Percentiles rank a stretch among this genome's conserved stretches.
Conservation (phyloP, 2,797 vertebrate species). For the Dendrocincla fuliginosa region DNA sequence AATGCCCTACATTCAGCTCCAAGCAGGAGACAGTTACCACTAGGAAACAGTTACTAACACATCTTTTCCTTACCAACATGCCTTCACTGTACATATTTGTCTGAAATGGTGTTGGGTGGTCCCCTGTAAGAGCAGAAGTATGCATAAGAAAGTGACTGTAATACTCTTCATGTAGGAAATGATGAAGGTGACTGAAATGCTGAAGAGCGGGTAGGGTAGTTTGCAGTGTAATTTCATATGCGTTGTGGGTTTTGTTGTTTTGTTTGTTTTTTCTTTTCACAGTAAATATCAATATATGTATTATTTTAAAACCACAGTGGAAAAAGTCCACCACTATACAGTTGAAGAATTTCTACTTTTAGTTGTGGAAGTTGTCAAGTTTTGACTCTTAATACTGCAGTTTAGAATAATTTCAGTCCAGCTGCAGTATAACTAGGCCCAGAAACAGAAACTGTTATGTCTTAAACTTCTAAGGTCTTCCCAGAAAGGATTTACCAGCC, state of each 20-base stretch:
- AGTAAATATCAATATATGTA: background rate
- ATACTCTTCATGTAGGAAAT: background rate
- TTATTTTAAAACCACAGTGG: background rate
- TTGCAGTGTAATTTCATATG: background rate
- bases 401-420: background rate
- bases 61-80: background rate
- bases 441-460: background rate
- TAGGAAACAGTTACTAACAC: background rate
- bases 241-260: background rate
- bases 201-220: background rate
- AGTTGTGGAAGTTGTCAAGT: background rate
- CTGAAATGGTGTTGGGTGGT: background rate
- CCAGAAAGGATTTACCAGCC: background rate
- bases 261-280: background rate
- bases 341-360: background rate
- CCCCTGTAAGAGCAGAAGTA: background rate
- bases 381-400: background rate
- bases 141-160: background rate
- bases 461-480: background rate
- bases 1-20: background rate
- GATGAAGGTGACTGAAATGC: background rate
- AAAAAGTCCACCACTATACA: background rate
- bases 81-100: background rate
- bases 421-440: background rate
- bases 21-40: background rate